Base-by-base conservation (phyloP, 2,113 vertebrate genomes). In the Festucalex cinctus region DNA sequence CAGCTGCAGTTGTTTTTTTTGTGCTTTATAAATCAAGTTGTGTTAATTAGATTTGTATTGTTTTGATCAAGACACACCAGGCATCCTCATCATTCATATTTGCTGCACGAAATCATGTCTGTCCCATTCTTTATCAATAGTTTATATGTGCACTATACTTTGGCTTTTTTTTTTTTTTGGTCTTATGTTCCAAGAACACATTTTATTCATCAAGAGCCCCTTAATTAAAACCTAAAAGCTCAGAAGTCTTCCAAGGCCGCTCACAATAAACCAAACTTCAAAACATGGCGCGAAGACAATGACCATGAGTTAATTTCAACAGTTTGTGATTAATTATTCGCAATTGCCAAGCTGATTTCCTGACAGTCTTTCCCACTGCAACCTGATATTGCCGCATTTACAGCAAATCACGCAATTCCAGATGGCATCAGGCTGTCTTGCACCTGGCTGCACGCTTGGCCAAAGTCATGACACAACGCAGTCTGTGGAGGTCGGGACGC, bases 331-430 rank as follows among this genome's bases (percentile, higher is more conserved):
- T 53, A 41, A 39, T 69, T 64, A 28, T 39, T 65, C 53, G 73
- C 48, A 73, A 68, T 65, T 62, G 69, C 37, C 63, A 49, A 3
- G 16, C 28, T 75, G 74, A 76, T 82, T 80, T 83, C 54, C 53
- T 70, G 44, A 3, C 46, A 66, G 59, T 53, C 28, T 9, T 65
- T 71, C 80, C 78, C 80, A 83, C 9, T 46, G 63, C 86, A 41
- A 41, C 10, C 35, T 8, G n/a, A 66, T 69, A 78, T 75, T 46
- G 73, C 77, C 78, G 65, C 81, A 83, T 83, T 76, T 83, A 78
- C 75, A 83, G 79, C 86, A 81, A 82, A 85, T 86, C 70, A 69
- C 84, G 78, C 69, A 24, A 49, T 84, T 80, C 69, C 70, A 62
- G 66, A 48, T 54, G 70, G 57, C 69, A 41, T 3, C 22, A 61